Evolutionary conservation across 2,113 vertebrate genomes (phyloP).

Genomic region (Uria lomvia): DNA sequence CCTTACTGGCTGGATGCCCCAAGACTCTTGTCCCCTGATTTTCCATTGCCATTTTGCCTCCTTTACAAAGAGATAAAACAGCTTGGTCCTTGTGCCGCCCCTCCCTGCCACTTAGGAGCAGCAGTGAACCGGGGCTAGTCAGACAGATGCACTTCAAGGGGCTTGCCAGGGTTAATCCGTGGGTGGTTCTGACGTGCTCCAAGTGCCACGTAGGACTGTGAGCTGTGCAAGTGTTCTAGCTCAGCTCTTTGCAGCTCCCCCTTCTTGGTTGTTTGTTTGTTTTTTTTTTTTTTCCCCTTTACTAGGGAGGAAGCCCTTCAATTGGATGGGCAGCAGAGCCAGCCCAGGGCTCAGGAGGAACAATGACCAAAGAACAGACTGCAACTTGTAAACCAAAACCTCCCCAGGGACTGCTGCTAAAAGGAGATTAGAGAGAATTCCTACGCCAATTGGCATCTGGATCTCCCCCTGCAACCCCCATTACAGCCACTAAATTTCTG

Average conservation of each 20-base stretch:
- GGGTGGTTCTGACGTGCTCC: background rate
- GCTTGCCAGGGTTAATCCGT: background rate
- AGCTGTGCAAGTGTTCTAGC: background rate
- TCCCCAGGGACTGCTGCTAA: background rate
- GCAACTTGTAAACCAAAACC: constrained; percentile 26
- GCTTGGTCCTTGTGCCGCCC: background rate
- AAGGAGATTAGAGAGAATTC: constrained; percentile 30
- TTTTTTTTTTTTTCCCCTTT: background rate
- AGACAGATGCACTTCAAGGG: background rate
- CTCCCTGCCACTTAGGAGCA: background rate
- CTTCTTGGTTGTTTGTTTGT: background rate
- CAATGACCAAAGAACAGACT: constrained; percentile 1
- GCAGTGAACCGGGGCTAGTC: background rate
- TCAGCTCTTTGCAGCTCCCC: background rate
- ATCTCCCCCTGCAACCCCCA: background rate
- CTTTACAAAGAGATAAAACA: background rate
- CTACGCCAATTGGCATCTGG: background rate
- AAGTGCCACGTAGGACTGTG: background rate
- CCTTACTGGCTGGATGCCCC: background rate
- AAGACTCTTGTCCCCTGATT: background rate
- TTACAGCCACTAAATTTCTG: background rate
- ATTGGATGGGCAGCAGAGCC: background rate
- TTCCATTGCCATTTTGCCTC: background rate
- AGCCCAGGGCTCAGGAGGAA: background rate
- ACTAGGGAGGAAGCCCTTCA: background rate